These are phyloP conservation scores for Eupithecia subfuscata DNA, from an alignment of 2,888 invertebrate species.

Conservation along the genomic window DNA sequence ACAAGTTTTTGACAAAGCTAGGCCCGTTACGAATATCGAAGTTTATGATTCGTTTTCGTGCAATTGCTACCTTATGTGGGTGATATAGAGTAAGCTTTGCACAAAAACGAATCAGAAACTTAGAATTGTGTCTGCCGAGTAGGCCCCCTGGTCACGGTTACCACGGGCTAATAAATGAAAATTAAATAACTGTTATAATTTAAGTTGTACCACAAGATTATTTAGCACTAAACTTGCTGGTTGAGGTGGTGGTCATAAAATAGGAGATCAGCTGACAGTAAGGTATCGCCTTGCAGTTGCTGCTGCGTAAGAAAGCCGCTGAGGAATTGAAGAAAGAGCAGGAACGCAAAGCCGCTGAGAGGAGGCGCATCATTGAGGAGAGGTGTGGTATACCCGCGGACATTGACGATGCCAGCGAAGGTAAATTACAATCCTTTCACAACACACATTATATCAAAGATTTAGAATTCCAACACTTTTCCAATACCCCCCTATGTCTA, in stretches of 20 bases:
- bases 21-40: background rate
- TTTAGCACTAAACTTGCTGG: background rate
- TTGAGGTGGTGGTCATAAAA: background rate
- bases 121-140: background rate
- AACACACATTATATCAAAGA: slow-evolving; percentile 14
- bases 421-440: slow-evolving; percentile 78
- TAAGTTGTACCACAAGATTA: background rate
- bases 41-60: background rate
- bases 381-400: slow-evolving; percentile 96
- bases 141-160: background rate
- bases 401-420: slow-evolving; percentile 96
- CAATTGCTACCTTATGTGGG: background rate
- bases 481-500: slow-evolving; percentile 42
- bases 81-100: background rate
- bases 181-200: background rate
- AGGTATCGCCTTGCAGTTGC: slow-evolving; percentile 86
- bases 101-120: background rate
- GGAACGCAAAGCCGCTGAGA: slow-evolving; percentile 98
- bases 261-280: background rate
- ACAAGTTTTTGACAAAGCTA: background rate
- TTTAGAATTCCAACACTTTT: slow-evolving; percentile 22
- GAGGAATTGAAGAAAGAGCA: slow-evolving; percentile 99
- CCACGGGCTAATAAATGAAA: background rate
- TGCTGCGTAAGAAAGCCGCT: slow-evolving; percentile 99
- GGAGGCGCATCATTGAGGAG: slow-evolving; percentile 98